Base-by-base conservation (phyloP, 2,797 vertebrate species). In the Cossypha caffra region DNA sequence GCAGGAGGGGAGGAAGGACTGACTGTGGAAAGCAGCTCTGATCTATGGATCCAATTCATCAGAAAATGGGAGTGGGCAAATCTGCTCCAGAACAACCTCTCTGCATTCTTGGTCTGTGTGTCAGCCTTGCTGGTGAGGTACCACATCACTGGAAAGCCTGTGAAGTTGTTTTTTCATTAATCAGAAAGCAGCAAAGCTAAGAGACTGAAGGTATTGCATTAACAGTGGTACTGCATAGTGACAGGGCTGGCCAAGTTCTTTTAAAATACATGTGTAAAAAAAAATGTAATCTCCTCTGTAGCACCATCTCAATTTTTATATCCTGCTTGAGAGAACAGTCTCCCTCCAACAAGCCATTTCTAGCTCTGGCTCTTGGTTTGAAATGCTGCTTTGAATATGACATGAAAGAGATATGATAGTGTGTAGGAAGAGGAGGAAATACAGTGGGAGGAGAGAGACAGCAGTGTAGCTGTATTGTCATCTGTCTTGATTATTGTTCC, bases 371-470 rank as follows among this genome's bases (percentile, higher is more conserved):
- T 94, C 66, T 92, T 95, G 75, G 75, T 91, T 96, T 96, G 91
- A 96, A 96, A 93, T 81, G 58, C 51, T 95, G 89, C 89, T 96
- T 95, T 96, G 96, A 96, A 95, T 94, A 91, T 88, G 89, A 94
- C 89, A 91, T 96, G 91, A 94, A 94, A 92, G 84, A 91, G 93
- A 92, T 61, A 93, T 3, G 62, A 71, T 83, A 91, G 82, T 91
- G 92, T 89, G 95, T 93, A 83, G 95, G 95, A 95, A 92, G 91
- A 95, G 68, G 58, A 96, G 93, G 94, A 96, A 96, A 96, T 91
- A 86, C 55, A 66, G 96, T 94, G 87, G 94, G 96, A 96, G 95
- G 94, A 96, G 85, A 95, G 89, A 96, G 95, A 95, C 94, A 88
- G 94, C 91, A 94, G 91, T 2, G 1, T 87, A 94, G 91, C 81